These are phyloP conservation scores for Falco punctatus DNA, from an alignment of 2,113 vertebrate genomes.

Conservation along the genomic window DNA sequence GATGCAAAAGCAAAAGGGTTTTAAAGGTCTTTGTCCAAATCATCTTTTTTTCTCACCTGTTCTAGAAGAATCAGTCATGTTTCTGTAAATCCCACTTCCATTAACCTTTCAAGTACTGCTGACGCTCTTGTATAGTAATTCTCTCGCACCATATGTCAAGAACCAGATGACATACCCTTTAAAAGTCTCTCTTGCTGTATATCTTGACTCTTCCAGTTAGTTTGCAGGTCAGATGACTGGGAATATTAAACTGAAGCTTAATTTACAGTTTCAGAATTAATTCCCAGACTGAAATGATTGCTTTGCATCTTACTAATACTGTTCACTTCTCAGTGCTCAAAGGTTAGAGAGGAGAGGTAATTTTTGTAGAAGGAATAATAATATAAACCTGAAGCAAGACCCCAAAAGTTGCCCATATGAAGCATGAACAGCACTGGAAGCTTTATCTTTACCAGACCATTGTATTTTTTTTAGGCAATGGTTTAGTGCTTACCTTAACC, in stretches of 20 bases:
- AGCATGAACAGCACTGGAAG: not conserved
- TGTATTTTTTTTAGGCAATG: not conserved
- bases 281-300: not conserved
- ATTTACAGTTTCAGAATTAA: slow-evolving; percentile 40
- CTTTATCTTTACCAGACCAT: not conserved
- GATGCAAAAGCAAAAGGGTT: slow-evolving; percentile 26
- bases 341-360: not conserved
- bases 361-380: not conserved
- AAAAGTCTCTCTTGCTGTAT: not conserved
- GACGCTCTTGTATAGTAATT: slow-evolving; percentile 12
- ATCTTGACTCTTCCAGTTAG: slow-evolving; percentile 14
- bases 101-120: slow-evolving; percentile 57
- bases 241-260: slow-evolving; percentile 18
- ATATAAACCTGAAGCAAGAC: not conserved
- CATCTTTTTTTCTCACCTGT: not conserved
- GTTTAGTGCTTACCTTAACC: not conserved
- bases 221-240: not conserved
- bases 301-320: not conserved
- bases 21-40: slow-evolving; percentile 48
- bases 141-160: slow-evolving; percentile 23
- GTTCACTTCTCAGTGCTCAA: not conserved
- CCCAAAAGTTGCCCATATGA: not conserved
- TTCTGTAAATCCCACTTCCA: slow-evolving; percentile 53
- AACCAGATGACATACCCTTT: slow-evolving; percentile 18
- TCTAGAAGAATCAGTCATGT: slow-evolving; percentile 48